Conservation (phyloP, 2,113 vertebrate genomes). For the Chelonoidis abingdonii region DNA sequence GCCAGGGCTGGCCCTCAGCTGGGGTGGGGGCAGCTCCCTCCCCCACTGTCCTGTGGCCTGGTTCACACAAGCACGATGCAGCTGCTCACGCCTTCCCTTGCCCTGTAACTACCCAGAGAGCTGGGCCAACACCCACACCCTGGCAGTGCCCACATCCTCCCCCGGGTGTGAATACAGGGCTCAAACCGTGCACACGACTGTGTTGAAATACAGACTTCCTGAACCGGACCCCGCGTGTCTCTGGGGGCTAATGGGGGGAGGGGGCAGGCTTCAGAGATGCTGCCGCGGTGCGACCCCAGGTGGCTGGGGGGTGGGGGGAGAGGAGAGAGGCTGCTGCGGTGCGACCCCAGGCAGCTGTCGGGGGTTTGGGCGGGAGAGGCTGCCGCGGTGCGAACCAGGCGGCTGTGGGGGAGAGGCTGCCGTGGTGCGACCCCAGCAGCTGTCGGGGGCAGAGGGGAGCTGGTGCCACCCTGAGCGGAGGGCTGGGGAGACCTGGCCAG, state of each 20-base stretch:
- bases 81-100: neutral
- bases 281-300: accelerated
- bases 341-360: no score
- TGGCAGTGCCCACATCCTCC: neutral
- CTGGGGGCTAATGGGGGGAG: accelerated
- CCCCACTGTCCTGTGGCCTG: neutral
- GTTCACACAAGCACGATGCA: neutral
- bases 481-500: neutral
- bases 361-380: no score
- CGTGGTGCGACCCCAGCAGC: neutral
- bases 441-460: no score
- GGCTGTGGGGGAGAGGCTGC: accelerated
- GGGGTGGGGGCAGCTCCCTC: neutral
- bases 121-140: slow-evolving; percentile 48
- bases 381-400: no score
- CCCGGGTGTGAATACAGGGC: slow-evolving; percentile 87
- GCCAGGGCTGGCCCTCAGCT: slow-evolving; percentile 11
- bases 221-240: slow-evolving; percentile 47
- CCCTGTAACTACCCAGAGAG: slow-evolving; percentile 46
- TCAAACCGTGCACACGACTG: slow-evolving; percentile 88
- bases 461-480: neutral
- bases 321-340: no score
- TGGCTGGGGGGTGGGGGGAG: no score
- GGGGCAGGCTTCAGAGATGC: accelerated
- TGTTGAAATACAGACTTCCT: slow-evolving; percentile 87